Conservation (phyloP, 2,888 invertebrate species). For the Eugnorisma glareosa region DNA sequence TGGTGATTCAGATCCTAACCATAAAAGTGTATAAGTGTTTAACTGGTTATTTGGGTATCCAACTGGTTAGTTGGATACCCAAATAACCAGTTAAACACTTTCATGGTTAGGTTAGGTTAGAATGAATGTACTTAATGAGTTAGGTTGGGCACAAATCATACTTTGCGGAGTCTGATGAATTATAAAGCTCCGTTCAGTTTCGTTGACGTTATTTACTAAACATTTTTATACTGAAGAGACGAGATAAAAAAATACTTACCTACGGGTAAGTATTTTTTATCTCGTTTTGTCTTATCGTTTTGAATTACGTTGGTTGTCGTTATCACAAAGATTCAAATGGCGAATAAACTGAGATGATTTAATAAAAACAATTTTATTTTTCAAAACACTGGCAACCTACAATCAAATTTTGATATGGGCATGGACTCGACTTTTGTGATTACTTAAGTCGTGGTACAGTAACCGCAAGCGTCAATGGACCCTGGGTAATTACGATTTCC, state of each 20-base stretch:
- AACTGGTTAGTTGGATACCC: no score
- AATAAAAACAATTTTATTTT: neutral
- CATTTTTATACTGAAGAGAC: neutral
- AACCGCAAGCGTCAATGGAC: neutral
- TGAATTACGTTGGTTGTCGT: neutral
- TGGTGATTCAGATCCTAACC: no score
- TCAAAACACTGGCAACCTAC: neutral
- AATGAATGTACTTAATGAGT: neutral
- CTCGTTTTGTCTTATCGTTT: neutral
- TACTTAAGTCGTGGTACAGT: neutral
- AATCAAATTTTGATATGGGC: neutral
- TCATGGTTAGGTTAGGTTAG: no score
- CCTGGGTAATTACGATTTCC: neutral
- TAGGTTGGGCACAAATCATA: neutral
- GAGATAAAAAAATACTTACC: no score
- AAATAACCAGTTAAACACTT: no score
- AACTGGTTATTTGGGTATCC: neutral
- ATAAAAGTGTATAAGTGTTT: neutral
- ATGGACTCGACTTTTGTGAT: neutral
- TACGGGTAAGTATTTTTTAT: neutral
- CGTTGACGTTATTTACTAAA: neutral
- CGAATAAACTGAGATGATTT: slow-evolving; percentile 7
- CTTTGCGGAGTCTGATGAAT: neutral
- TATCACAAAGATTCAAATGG: slow-evolving; percentile 1
- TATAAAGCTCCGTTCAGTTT: neutral